Conservation (phyloP, 1,140 invertebrate genomes). For the Aphaenogaster rudis region DNA sequence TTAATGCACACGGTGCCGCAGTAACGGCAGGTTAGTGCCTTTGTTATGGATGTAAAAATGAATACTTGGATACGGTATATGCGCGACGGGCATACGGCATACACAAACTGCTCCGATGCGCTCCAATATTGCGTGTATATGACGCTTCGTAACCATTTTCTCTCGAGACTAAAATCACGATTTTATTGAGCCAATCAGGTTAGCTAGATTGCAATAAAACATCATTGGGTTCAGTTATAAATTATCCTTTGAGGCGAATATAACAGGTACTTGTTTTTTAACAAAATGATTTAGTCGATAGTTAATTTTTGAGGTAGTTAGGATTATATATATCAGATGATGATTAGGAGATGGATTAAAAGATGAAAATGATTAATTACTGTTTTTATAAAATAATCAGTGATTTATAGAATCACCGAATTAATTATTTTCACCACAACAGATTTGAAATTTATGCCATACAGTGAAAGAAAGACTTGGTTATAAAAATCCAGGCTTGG, state of each 20-base stretch:
- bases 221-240: not conserved
- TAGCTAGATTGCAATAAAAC: not conserved
- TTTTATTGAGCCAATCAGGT: not conserved
- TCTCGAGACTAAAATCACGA: not conserved
- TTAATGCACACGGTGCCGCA: conserved; percentile 16
- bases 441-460: not conserved
- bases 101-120: conserved; percentile 1
- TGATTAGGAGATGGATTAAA: not conserved
- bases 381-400: not conserved
- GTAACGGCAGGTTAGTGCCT: conserved; percentile 20
- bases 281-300: not conserved
- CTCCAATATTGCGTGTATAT: conserved; percentile 21
- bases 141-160: not conserved
- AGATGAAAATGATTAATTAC: not conserved
- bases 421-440: not conserved
- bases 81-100: not conserved
- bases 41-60: conserved; percentile 30
- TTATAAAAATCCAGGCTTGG: no score
- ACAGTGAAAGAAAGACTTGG: no score
- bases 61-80: not conserved
- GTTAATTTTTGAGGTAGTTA: not conserved
- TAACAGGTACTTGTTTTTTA: not conserved
- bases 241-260: not conserved
- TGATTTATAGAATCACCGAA: not conserved
- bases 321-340: not conserved